phyloP scores from a whole-genome alignment of 1,140 invertebrate genomes.

The Magallana angulata region DNA sequence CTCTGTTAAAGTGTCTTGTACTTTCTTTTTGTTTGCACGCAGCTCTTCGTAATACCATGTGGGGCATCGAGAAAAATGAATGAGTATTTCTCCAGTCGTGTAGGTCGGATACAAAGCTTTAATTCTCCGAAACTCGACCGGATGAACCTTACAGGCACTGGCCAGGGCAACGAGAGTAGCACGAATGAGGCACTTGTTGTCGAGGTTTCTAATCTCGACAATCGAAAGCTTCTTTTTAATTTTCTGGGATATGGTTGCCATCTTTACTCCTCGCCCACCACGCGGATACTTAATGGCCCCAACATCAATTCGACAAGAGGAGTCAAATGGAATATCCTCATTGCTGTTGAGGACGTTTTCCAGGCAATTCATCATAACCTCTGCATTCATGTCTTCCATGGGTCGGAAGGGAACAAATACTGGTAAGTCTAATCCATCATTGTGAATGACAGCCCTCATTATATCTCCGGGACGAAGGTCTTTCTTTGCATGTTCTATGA shows the following conservation, averaged over 20 bases:
- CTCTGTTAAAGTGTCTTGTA: background rate
- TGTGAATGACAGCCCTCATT: background rate
- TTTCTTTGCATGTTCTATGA: background rate
- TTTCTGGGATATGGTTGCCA: background rate
- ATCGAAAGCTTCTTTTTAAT: slow-evolving; percentile 35
- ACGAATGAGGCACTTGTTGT: slow-evolving; percentile 36
- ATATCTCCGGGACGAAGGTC: slow-evolving; percentile 25
- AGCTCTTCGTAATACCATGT: background rate
- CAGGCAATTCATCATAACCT: background rate
- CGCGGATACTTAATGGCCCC: slow-evolving; percentile 28
- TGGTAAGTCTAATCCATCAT: slow-evolving; percentile 12
- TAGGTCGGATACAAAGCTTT: background rate
- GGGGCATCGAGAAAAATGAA: background rate
- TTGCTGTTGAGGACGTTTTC: slow-evolving; percentile 12
- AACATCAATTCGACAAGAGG: slow-evolving; percentile 3
- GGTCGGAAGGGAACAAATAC: slow-evolving; percentile 7
- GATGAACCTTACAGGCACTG: slow-evolving; percentile 4
- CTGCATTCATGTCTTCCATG: slow-evolving; percentile 27
- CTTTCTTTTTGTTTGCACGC: background rate
- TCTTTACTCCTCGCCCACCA: slow-evolving; percentile 12
- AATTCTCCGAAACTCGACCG: slow-evolving; percentile 3
- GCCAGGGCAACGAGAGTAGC: slow-evolving; percentile 13
- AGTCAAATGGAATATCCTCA: slow-evolving; percentile 6
- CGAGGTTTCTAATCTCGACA: slow-evolving; percentile 30
- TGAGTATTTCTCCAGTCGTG: background rate